Base-by-base conservation (phyloP, 2,797 vertebrate species). In the Austrolebias charrua region DNA sequence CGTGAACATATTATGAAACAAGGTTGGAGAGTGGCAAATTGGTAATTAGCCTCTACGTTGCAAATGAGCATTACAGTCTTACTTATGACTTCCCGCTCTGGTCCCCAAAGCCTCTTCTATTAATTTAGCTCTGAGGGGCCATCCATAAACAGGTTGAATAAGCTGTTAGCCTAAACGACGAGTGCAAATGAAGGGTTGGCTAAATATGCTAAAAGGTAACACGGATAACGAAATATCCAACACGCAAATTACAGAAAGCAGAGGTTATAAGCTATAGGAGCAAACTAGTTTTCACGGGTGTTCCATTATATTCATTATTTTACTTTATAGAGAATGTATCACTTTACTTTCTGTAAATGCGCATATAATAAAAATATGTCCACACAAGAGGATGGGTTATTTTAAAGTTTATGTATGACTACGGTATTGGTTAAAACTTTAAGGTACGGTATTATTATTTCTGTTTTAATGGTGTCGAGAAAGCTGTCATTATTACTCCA, bases 41-140 rank as follows among this genome's bases (percentile, higher is more conserved):
- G 85, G 82, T 89, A 90, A 89, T 92, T 91, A 91, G 89, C 86
- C 86, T 81, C 73, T 66, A 81, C 75, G 63, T 90, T 81, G 82
- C 90, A 90, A 90, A 91, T 87, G 83, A 90, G 86, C 80, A 89
- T 83, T 88, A 85, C 84, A 83, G 79, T 89, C 83, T 86, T 88
- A 85, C 90, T 91, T 87, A 85, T 90, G 89, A 91, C 87, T 90
- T 86, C 86, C 81, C 81, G 84, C 75, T 78, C 69, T 83, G 81
- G 79, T 91, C 88, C 89, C 89, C 75, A 86, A 85, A 90, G 91
- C 84, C 82, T 89, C 82, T 81, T 92, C 90, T 90, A 89, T 91
- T 92, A 84, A 91, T 91, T 90, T 90, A 91, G 87, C 90, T 91
- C 90, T 84, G 72, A 89, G 89, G 87, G 82, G 78, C 90, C 79